A percentile compares a stretch with the other conserved stretches of the same genome.
These are phyloP conservation scores for Hexactinellida sp. DNA, from an alignment of 37 sponge, comb jelly and placozoan species.

Conservation along the genomic window DNA sequence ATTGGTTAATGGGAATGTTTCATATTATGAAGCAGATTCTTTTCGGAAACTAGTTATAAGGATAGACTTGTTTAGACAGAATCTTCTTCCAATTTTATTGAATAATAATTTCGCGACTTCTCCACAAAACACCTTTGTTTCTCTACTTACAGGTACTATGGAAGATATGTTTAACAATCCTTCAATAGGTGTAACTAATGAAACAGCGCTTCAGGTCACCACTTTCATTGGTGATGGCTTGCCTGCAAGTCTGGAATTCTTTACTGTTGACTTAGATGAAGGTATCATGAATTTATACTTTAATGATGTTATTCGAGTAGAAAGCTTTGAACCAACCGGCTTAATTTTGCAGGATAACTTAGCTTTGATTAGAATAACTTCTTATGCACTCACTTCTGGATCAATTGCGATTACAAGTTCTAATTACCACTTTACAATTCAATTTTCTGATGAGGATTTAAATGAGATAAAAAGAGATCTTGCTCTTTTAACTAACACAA, in stretches of 20 bases:
- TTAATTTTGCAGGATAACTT: constrained; percentile 32
- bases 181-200: constrained; percentile 23
- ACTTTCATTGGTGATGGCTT: constrained; percentile 18
- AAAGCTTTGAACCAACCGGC: constrained; percentile 35
- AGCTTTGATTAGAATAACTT: constrained; percentile 7
- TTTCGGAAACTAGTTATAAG: constrained; percentile 30
- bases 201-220: constrained; percentile 21
- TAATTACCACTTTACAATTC: constrained; percentile 38
- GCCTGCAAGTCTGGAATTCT: constrained; percentile 19
- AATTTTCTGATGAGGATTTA: constrained; percentile 43
- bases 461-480: constrained; percentile 64
- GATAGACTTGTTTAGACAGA: constrained; percentile 44
- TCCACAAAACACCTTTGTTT: constrained; percentile 20
- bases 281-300: constrained; percentile 64
- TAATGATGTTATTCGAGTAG: constrained; percentile 43
- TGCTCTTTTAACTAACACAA: constrained; percentile 31
- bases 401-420: constrained; percentile 30
- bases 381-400: constrained; percentile 38
- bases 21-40: constrained; percentile 26
- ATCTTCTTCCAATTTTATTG: constrained; percentile 45
- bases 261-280: constrained; percentile 57
- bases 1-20: constrained; percentile 45
- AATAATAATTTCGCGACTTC: constrained; percentile 19
- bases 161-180: constrained; percentile 57
- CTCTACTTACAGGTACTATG: constrained; percentile 41